Evolutionary conservation across 2,888 invertebrate genomes (phyloP), one percentile per base, ranked within the genome.

Genomic region (Ptychoptera albimana): DNA sequence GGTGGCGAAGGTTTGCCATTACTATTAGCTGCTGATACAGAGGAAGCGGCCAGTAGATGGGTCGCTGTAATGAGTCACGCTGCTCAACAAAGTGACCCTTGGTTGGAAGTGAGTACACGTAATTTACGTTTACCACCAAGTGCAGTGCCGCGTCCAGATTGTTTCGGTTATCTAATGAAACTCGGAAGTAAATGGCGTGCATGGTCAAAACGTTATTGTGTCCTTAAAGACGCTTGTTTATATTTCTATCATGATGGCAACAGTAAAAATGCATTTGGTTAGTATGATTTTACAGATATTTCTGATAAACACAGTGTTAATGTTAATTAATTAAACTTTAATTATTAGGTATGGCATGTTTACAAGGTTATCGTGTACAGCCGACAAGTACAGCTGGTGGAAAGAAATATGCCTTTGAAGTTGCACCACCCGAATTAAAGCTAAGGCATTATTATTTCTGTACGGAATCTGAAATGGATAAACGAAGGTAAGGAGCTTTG

Each of bases 391-490:
- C 81, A 30, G 75, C 82, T 6, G 82, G 85, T n/a, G 85, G 85
- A 42, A 86, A 87, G 66, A 89, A 89, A 61, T 84, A 82, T 61
- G 86, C 89, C 13, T 94, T 94, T 62, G 89, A 89, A 66, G 77
- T 92, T 46, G 75, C 86, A 61, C 91, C 94, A 42, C 83, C 89
- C 1, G 89, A 91, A 56, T 72, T 82, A 2, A 82, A 80, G 53
- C 82, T 91, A 60, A 76, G 88, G 55, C 85, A 84, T 61, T 92
- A 88, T 61, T 88, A 84, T 62, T 92, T 94, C 68, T 83, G 86
- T 60, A 85, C 92, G 0, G 93, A 94, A 59, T 84, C 89, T 10
- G 93, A 94, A 65, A 85, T 89, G 73, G 94, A 94, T 59, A 86
- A 85, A 61, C 89, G 89, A 69, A 79, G 92, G 93, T 92, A 59